Conservation (phyloP, 2,797 vertebrate genomes). For the Sebastes taczanowskii region DNA sequence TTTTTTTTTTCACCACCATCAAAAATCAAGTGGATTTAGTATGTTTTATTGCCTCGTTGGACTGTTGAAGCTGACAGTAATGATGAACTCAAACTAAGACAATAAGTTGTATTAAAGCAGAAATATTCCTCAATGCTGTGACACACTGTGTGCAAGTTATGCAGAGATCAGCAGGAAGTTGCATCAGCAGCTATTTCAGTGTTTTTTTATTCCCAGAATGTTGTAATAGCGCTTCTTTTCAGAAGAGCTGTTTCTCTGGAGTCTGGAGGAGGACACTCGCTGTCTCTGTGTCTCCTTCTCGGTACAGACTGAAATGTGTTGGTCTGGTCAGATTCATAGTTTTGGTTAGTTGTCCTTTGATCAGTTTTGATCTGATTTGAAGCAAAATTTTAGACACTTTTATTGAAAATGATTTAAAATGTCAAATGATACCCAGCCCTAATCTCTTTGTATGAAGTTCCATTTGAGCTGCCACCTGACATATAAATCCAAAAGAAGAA, state of each 20-base stretch:
- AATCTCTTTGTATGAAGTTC: neutral
- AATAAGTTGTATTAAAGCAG: neutral
- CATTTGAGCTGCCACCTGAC: neutral
- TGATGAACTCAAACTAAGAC: neutral
- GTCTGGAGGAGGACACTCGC: neutral
- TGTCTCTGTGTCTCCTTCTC: neutral
- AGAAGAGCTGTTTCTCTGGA: neutral
- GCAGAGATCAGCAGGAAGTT: slow-evolving; percentile 51
- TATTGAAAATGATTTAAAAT: neutral
- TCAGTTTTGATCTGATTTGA: neutral
- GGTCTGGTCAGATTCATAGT: neutral
- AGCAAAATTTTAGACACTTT: neutral
- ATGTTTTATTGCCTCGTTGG: neutral
- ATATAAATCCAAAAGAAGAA: neutral
- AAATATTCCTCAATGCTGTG: neutral
- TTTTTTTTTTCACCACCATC: neutral
- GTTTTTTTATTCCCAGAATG: slow-evolving; percentile 35
- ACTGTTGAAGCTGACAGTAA: no score
- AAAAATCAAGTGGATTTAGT: neutral
- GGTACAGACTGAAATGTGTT: neutral
- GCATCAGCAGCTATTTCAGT: slow-evolving; percentile 41
- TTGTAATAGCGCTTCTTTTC: slow-evolving; percentile 34
- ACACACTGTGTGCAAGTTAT: slow-evolving; percentile 7
- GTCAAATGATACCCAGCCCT: neutral
- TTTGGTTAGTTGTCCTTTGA: neutral